Base-by-base conservation (phyloP, 2,797 vertebrate species). In the Salmo trutta region DNA sequence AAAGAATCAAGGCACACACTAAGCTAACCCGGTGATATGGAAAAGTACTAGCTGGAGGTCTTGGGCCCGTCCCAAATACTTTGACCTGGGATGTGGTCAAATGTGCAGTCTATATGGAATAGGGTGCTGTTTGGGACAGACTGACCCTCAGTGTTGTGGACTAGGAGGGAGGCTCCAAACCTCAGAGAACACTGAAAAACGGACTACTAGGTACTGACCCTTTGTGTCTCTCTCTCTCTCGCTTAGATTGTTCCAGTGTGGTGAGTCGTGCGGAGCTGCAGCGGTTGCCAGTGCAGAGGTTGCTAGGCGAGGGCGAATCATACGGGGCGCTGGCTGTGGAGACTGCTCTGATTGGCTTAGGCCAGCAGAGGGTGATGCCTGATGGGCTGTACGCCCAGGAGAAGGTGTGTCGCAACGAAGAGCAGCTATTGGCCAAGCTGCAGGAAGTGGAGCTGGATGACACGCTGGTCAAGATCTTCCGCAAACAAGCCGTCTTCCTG, bases 311-410 rank as follows among this genome's bases (percentile, higher is more conserved):
- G 79, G 97, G 97, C 16, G 97, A 99, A 82, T 98, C 97, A 36
- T 98, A 97, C 15, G 87, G 97, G 91, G 96, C 96, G 0, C 93
- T 99, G 86, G 98, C 98, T 0, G 97, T 99, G 91, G 98, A 99
- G 92, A 97, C 95, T 4, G 97, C 97, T n/a, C 87, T 99, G 83
- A 95, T 99, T 77, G 97, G 97, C 8, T 86, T 99, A 77, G 98
- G 97, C 68, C 98, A 99, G 93, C 98, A 99, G 84, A 93, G 98
- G 80, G 93, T 97, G 90, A 99, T 99, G 98, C 97, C 98, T 0
- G 98, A 99, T 12, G 98, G 98, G 83, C 95, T 99, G 75, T 99
- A 99, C 27, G 96, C 97, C 85, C 98, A 99, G 90, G 98, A 99
- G 93, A 99, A 99, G 88, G 96, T 99, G 88, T 98, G 97, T 92